Evolutionary conservation across 23 tunicate species (phyloP).

Genomic region (Trididemnum clinides): DNA sequence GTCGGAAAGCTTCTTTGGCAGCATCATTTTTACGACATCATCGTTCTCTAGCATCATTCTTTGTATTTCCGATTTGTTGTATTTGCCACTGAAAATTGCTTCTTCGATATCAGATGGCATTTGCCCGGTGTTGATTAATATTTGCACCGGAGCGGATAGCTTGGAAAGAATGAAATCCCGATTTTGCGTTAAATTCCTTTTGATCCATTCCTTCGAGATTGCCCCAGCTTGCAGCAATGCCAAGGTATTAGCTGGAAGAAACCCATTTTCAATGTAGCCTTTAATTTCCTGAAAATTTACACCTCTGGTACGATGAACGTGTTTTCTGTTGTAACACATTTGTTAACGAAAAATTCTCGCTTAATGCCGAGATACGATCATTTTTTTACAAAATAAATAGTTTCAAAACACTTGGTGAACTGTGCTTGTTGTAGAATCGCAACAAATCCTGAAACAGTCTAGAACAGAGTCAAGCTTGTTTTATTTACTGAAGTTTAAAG

Average conservation of each 20-base stretch:
- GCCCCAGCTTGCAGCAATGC: constrained; percentile 29
- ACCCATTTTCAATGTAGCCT: constrained; percentile 34
- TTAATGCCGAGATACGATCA: too few species aligned
- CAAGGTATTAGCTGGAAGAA: constrained; percentile 45
- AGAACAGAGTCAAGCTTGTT: too few species aligned
- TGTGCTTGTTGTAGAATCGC: too few species aligned
- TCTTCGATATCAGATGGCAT: constrained; percentile 60
- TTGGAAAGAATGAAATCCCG: constrained; percentile 50
- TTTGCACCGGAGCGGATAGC: constrained; percentile 29
- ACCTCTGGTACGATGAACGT: too few species aligned
- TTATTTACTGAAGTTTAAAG: too few species aligned
- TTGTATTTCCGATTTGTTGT: constrained; percentile 27
- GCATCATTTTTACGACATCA: constrained; percentile 31
- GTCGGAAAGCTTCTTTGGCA: constrained; percentile 43
- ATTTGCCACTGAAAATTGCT: constrained; percentile 42
- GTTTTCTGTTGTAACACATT: too few species aligned
- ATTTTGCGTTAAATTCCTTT: constrained; percentile 36
- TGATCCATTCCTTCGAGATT: constrained; percentile 48
- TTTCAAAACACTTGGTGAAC: too few species aligned
- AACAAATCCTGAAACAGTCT: too few species aligned
- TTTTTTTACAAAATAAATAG: too few species aligned
- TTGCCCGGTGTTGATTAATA: constrained; percentile 32
- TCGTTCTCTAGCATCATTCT: constrained; percentile 46
- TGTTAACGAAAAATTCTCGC: too few species aligned
- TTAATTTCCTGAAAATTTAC: neutral